Conservation (phyloP, 1,140 invertebrate species). For the Aporrectodea caliginosa region DNA sequence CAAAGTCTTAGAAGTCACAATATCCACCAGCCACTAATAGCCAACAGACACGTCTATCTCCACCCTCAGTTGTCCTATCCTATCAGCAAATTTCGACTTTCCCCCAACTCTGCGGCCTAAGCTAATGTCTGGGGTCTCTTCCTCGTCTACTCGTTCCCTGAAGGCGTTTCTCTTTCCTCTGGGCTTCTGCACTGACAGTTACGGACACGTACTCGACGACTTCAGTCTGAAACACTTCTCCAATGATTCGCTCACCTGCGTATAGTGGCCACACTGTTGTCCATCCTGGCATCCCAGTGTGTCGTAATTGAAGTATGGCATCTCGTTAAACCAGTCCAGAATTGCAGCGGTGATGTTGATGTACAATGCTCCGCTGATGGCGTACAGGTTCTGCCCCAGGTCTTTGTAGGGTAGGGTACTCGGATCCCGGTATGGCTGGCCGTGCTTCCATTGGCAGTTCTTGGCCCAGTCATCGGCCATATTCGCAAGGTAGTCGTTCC, state of each 20-base stretch:
- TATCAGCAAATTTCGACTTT: no score
- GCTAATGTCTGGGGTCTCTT: background rate
- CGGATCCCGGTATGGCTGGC: background rate
- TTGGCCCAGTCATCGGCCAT: constrained; percentile 4
- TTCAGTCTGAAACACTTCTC: background rate
- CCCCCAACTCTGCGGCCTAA: background rate
- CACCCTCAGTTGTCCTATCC: no score
- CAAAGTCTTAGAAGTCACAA: no score
- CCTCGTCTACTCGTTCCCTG: background rate
- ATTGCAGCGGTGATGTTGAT: background rate
- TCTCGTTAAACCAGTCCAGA: background rate
- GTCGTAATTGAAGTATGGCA: background rate
- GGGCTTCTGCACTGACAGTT: background rate
- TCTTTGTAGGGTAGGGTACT: background rate
- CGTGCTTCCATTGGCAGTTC: background rate
- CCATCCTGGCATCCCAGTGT: background rate
- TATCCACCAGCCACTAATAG: no score
- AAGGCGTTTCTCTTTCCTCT: background rate
- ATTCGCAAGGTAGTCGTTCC: background rate
- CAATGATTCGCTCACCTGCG: background rate
- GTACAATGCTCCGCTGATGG: background rate
- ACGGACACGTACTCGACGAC: no score
- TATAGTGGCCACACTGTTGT: background rate
- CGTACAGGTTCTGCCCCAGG: background rate
- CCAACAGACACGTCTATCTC: no score